Evolutionary conservation across 2,113 vertebrate genomes (phyloP).

Genomic region (Cichladusa arquata): DNA sequence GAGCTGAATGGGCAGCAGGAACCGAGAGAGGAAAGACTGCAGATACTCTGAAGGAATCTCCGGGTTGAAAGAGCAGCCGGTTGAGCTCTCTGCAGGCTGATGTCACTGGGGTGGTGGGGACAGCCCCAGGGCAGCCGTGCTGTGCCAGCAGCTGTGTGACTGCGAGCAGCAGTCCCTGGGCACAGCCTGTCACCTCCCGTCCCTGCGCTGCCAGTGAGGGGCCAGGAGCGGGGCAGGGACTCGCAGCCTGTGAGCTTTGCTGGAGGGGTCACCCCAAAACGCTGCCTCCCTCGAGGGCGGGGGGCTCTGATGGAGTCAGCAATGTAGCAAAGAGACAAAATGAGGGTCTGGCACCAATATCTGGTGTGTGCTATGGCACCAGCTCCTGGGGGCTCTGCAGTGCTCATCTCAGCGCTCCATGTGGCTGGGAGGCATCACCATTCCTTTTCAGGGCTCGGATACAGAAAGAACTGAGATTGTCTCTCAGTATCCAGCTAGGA

Average conservation of each 20-base stretch:
- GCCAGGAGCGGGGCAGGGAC: background rate
- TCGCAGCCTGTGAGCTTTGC: fast-evolving
- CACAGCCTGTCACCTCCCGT: no score
- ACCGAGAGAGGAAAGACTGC: background rate
- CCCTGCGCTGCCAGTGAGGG: background rate
- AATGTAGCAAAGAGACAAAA: background rate
- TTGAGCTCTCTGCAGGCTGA: background rate
- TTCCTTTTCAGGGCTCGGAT: background rate
- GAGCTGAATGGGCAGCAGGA: background rate
- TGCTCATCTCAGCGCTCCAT: fast-evolving
- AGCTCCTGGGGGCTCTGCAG: background rate
- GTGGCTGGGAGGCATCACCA: background rate
- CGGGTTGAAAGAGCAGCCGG: background rate
- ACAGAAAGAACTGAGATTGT: background rate
- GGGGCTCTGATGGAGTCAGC: background rate
- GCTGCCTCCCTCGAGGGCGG: background rate
- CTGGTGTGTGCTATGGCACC: background rate
- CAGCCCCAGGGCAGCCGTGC: background rate
- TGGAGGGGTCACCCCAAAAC: background rate
- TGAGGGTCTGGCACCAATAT: background rate
- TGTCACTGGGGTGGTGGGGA: background rate
- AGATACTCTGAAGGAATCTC: background rate
- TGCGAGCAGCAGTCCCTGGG: background rate
- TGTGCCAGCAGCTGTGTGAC: background rate
- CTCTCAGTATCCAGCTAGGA: background rate